A percentile compares a stretch with the other conserved stretches of the same genome.
Evolutionary conservation across 2,888 invertebrate genomes (phyloP).

Genomic region (Metalampra italica): DNA sequence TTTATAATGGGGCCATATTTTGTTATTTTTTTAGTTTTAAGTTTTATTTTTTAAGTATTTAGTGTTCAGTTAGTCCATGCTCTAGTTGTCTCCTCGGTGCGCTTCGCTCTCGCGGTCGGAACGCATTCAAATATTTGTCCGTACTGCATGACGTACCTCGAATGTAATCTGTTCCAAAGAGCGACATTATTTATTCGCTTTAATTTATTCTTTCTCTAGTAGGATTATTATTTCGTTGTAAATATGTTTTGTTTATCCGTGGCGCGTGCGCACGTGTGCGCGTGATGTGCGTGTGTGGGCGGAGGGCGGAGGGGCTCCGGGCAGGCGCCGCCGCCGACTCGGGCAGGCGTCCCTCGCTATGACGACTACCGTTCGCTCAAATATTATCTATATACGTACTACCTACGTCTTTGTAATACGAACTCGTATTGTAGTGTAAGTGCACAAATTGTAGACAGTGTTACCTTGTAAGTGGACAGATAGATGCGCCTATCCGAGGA

Average conservation of each 20-base stretch:
- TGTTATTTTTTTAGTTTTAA: constrained; percentile 28
- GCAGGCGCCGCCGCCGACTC: constrained; percentile 48
- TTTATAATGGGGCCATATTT: constrained; percentile 30
- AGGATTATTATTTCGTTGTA: constrained; percentile 24
- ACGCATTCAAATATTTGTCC: constrained; percentile 26
- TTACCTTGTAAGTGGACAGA: constrained; percentile 22
- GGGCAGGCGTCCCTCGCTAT: no score
- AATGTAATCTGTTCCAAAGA: constrained; percentile 69
- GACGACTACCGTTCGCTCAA: constrained; percentile 31
- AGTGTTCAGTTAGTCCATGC: constrained; percentile 1
- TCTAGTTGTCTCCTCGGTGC: constrained; percentile 2
- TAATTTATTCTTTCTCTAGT: constrained; percentile 47
- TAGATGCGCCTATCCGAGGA: constrained; percentile 3
- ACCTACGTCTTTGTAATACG: constrained; percentile 38
- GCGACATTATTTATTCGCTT: constrained; percentile 65
- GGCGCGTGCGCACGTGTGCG: constrained; percentile 27
- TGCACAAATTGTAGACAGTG: constrained; percentile 52
- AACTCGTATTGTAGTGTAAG: constrained; percentile 44
- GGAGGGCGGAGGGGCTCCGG: constrained; percentile 29
- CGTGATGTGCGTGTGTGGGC: constrained; percentile 20
- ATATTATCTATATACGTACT: constrained; percentile 24
- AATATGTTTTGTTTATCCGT: constrained; percentile 27
- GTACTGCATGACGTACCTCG: constrained; percentile 47
- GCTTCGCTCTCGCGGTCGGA: constrained; percentile 21
- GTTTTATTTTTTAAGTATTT: constrained; percentile 13